Evolutionary conservation across 2,797 vertebrate genomes (phyloP).

Genomic region (Cirrhinus molitorella): DNA sequence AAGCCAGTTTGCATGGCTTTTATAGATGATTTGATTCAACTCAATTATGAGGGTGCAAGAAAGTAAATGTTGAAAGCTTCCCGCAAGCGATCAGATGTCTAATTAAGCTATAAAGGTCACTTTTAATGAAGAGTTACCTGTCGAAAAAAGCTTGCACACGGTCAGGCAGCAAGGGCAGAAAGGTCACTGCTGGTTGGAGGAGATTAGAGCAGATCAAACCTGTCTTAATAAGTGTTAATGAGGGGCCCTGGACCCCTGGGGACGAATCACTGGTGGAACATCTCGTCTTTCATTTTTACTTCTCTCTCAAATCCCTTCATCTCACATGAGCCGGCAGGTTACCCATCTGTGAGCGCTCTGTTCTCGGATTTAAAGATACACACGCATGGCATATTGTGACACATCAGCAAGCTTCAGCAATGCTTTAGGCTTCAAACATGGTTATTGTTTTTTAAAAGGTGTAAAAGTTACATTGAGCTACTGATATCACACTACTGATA

Average conservation of each 20-base stretch:
- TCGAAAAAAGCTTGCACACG: constrained; percentile 17
- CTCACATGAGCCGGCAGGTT: constrained; percentile 14
- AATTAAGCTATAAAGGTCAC: constrained; percentile 30
- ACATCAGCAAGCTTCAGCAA: not conserved
- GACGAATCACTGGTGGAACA: constrained; percentile 58
- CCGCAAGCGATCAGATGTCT: not conserved
- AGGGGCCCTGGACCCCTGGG: constrained; percentile 71
- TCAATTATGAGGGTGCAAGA: constrained; percentile 13
- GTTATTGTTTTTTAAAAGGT: constrained; percentile 22
- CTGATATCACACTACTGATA: constrained; percentile 9
- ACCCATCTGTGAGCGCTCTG: constrained; percentile 9
- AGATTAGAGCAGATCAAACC: constrained; percentile 84
- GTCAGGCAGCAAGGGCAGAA: constrained; percentile 49
- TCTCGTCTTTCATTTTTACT: constrained; percentile 51
- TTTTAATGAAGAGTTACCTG: constrained; percentile 23
- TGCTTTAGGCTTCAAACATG: constrained; percentile 8
- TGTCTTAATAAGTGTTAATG: constrained; percentile 82
- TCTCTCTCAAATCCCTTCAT: constrained; percentile 31
- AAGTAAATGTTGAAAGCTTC: not conserved
- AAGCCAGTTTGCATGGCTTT: constrained; percentile 47
- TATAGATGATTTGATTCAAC: constrained; percentile 24
- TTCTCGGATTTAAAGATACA: constrained; percentile 30
- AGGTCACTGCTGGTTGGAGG: constrained; percentile 68
- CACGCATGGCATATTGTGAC: not conserved
- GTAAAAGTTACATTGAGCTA: constrained; percentile 10